Conservation (phyloP, 2,113 vertebrate species). For the Hippocampus barbouri region DNA sequence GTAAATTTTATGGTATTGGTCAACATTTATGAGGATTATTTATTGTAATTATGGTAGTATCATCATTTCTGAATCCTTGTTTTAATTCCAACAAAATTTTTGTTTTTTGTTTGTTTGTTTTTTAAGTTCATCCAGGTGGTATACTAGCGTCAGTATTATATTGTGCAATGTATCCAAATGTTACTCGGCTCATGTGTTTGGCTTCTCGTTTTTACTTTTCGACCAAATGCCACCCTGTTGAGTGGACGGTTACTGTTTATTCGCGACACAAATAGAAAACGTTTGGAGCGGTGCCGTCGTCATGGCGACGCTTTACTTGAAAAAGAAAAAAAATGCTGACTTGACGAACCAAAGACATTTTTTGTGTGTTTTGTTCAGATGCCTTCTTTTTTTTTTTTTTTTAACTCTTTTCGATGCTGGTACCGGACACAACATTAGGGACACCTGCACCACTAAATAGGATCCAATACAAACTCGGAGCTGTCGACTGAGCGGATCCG, state of each 20-base stretch:
- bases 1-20: slow-evolving; percentile 48
- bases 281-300: slow-evolving; percentile 11
- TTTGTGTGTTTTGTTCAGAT: slow-evolving; percentile 42
- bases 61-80: slow-evolving; percentile 28
- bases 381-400: slow-evolving; percentile 51
- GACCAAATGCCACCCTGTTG: slow-evolving; percentile 1
- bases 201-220: slow-evolving; percentile 19
- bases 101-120: neutral
- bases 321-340: slow-evolving; percentile 33
- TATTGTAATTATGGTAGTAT: slow-evolving; percentile 58
- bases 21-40: slow-evolving; percentile 55
- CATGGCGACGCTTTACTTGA: slow-evolving; percentile 39
- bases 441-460: neutral
- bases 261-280: slow-evolving; percentile 1
- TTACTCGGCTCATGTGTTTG: slow-evolving; percentile 61
- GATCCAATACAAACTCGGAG: neutral
- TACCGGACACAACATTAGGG: neutral
- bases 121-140: slow-evolving; percentile 30
- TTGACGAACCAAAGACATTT: slow-evolving; percentile 63
- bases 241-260: neutral
- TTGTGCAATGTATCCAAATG: slow-evolving; percentile 66
- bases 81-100: slow-evolving; percentile 25
- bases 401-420: neutral
- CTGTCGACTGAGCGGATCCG: too few species aligned
- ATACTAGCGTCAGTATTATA: slow-evolving; percentile 64